Conservation (phyloP, 1,140 invertebrate genomes). For the Chlorops oryzae region DNA sequence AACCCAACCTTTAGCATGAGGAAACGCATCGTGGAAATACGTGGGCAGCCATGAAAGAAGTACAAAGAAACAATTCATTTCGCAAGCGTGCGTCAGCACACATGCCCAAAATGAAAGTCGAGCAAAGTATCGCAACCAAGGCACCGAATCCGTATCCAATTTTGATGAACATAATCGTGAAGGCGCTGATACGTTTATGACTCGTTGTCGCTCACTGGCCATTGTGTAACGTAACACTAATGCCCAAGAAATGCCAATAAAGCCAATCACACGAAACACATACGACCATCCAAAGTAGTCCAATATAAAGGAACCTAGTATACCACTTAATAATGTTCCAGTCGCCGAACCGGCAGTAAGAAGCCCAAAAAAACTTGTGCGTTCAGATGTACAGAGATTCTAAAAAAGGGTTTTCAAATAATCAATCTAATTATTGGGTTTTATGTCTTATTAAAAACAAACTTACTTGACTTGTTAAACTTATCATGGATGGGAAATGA, state of each 20-base stretch:
- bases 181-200: slow-evolving; percentile 42
- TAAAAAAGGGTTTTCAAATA: slow-evolving; percentile 5
- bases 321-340: slow-evolving; percentile 63
- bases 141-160: slow-evolving; percentile 29
- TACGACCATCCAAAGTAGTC: slow-evolving; percentile 62
- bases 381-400: slow-evolving; percentile 57
- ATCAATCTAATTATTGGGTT: neutral
- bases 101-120: slow-evolving; percentile 55
- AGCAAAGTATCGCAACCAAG: slow-evolving; percentile 42
- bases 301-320: slow-evolving; percentile 62
- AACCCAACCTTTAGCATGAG: slow-evolving; percentile 60
- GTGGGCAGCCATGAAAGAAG: slow-evolving; percentile 70
- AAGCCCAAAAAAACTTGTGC: slow-evolving; percentile 65
- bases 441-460: neutral
- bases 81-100: slow-evolving; percentile 65
- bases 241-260: slow-evolving; percentile 44
- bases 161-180: slow-evolving; percentile 34
- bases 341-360: slow-evolving; percentile 60
- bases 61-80: slow-evolving; percentile 71
- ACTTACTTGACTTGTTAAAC: slow-evolving; percentile 60
- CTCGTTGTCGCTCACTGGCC: slow-evolving; percentile 36
- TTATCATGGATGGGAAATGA: slow-evolving; percentile 69
- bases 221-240: slow-evolving; percentile 43
- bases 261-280: slow-evolving; percentile 65
- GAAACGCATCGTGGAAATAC: slow-evolving; percentile 70